phyloP scores from a whole-genome alignment of 1,140 invertebrate genomes.

The Eulimnadia texana region DNA sequence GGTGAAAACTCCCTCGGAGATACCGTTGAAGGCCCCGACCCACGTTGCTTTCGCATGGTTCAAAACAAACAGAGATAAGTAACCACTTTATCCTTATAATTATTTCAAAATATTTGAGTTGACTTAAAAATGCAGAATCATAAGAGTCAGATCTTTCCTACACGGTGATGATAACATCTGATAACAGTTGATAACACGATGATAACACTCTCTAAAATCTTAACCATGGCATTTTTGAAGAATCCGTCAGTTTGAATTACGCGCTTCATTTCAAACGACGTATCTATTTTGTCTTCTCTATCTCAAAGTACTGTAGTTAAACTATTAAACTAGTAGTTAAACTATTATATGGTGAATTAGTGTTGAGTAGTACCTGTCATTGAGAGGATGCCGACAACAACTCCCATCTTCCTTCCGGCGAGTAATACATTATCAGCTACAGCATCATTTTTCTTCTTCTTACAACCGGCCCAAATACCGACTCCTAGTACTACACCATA shows the following conservation, averaged over 20 bases:
- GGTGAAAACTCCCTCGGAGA: conserved; percentile 56
- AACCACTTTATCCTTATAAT: neutral
- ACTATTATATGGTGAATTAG: neutral
- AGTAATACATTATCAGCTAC: conserved; percentile 4
- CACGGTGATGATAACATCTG: too few relatives aligned
- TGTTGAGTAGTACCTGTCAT: conserved; percentile 17
- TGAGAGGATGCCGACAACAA: conserved; percentile 11
- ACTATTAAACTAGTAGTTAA: neutral
- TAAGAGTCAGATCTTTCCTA: too few relatives aligned
- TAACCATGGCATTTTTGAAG: too few relatives aligned
- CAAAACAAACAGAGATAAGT: neutral
- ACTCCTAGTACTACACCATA: conserved; percentile 50
- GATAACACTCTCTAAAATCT: too few relatives aligned
- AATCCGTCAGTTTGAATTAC: too few relatives aligned
- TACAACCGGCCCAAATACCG: conserved; percentile 54
- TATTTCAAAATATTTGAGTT: neutral
- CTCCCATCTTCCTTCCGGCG: conserved; percentile 10
- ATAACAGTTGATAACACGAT: too few relatives aligned
- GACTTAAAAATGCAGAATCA: neutral
- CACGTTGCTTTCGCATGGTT: conserved; percentile 43
- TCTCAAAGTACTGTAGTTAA: neutral
- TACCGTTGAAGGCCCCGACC: conserved; percentile 72
- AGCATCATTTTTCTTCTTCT: conserved; percentile 34
- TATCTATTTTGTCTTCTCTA: too few relatives aligned
- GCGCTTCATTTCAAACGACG: too few relatives aligned